Conservation (phyloP, 2,797 vertebrate species). For the Darevskia mixta region DNA sequence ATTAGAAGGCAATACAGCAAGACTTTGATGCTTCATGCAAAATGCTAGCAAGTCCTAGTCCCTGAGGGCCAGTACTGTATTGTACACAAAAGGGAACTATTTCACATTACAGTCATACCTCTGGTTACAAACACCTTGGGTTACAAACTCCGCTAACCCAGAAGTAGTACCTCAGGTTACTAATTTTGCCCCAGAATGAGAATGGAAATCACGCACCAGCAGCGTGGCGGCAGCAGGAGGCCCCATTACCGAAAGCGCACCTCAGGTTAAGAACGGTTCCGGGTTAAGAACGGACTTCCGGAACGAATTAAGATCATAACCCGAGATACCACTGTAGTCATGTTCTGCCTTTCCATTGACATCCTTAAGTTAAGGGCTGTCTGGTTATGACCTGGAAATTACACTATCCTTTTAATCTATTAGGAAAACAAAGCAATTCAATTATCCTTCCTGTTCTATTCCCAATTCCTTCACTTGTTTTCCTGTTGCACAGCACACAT, state of each 20-base stretch:
- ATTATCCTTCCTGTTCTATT: neutral
- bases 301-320: too few relatives aligned
- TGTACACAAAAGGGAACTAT: neutral
- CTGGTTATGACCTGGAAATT: neutral
- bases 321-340: neutral
- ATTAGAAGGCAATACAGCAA: neutral
- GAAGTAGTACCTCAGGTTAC: too few relatives aligned
- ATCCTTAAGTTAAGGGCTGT: neutral
- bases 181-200: too few relatives aligned
- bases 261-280: too few relatives aligned
- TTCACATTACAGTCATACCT: too few relatives aligned
- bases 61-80: too few relatives aligned
- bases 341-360: neutral
- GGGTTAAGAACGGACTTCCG: too few relatives aligned
- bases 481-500: neutral
- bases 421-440: neutral
- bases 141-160: too few relatives aligned
- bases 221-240: too few relatives aligned
- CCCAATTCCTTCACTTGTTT: neutral
- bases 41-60: neutral
- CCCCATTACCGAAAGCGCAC: too few relatives aligned
- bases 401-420: neutral
- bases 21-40: neutral
- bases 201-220: accelerated
- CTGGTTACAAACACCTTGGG: too few relatives aligned